These are phyloP conservation scores for Epizoanthus rinbou DNA, from an alignment of 92 coral and sea anemone genomes.

Conservation along the genomic window DNA sequence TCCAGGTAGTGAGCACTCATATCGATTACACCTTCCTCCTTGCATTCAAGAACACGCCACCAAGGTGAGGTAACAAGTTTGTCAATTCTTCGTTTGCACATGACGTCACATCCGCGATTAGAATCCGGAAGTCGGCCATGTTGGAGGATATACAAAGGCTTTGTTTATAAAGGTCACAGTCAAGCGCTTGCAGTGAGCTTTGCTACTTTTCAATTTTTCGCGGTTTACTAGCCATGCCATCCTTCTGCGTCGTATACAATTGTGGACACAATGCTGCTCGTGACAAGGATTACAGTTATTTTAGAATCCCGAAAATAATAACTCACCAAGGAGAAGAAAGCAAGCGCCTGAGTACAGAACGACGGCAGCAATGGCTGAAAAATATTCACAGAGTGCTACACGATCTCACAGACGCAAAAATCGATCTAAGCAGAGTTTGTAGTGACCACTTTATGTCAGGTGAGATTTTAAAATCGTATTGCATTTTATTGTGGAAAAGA, in stretches of 20 bases:
- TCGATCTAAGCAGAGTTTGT: conserved; percentile 43
- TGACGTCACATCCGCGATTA: conserved; percentile 51
- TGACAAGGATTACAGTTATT: conserved; percentile 45
- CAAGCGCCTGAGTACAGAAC: conserved; percentile 39
- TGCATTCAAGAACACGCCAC: too few relatives aligned
- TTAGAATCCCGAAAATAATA: conserved; percentile 46
- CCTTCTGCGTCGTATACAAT: conserved; percentile 45
- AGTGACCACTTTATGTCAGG: conserved; percentile 52
- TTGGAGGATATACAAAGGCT: conserved; percentile 55
- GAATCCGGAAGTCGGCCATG: conserved; percentile 60
- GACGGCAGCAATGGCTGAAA: conserved; percentile 53
- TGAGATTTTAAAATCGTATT: conserved; percentile 9
- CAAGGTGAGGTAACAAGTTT: too few relatives aligned
- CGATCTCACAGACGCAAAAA: conserved; percentile 52
- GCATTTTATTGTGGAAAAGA: conserved; percentile 2
- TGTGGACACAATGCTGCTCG: conserved; percentile 54
- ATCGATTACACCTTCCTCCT: too few relatives aligned
- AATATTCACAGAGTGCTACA: conserved; percentile 31
- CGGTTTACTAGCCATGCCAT: conserved; percentile 47
- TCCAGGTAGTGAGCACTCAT: too few relatives aligned
- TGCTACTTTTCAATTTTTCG: conserved; percentile 29
- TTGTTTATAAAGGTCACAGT: background rate
- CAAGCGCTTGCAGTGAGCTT: conserved; percentile 34
- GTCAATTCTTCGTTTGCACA: conserved; percentile 58
- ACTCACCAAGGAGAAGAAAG: conserved; percentile 52